A percentile compares a stretch with the other conserved stretches of the same genome.
Conservation (phyloP, 92 coral and sea anemone genomes). For the Virgularia gustaviana region DNA sequence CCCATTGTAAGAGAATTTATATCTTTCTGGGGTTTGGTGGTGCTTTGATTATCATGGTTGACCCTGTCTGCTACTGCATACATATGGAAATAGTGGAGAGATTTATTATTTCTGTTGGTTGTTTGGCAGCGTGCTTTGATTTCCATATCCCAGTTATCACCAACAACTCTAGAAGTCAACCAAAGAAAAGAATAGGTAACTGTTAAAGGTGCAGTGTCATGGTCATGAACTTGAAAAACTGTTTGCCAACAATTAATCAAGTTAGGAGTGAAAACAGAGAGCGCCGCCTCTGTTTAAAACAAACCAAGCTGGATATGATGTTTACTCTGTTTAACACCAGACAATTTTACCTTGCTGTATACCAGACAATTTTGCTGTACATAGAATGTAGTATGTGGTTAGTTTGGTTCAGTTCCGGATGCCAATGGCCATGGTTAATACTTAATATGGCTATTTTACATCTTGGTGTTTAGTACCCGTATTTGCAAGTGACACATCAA, state of each 20-base stretch:
- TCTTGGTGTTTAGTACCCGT: too few relatives aligned
- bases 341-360: too few relatives aligned
- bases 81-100: slow-evolving; percentile 5
- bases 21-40: neutral
- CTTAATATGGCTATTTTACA: too few relatives aligned
- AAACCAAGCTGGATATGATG: too few relatives aligned
- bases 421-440: too few relatives aligned
- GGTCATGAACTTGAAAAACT: too few relatives aligned
- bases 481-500: too few relatives aligned
- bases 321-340: too few relatives aligned
- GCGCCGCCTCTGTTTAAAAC: too few relatives aligned
- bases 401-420: too few relatives aligned
- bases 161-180: neutral
- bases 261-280: neutral
- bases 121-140: neutral
- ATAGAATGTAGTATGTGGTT: too few relatives aligned
- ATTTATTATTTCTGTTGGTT: neutral
- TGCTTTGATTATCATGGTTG: neutral
- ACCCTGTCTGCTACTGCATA: slow-evolving; percentile 18
- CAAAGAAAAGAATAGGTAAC: neutral
- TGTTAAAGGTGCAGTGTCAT: neutral
- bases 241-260: neutral
- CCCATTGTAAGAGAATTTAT: neutral
- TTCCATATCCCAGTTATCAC: slow-evolving; percentile 16
- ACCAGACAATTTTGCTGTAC: too few relatives aligned